Evolutionary conservation across 1,140 invertebrate species (phyloP), one percentile per base, ranked within the genome.

Genomic region (Brachionus calyciflorus): DNA sequence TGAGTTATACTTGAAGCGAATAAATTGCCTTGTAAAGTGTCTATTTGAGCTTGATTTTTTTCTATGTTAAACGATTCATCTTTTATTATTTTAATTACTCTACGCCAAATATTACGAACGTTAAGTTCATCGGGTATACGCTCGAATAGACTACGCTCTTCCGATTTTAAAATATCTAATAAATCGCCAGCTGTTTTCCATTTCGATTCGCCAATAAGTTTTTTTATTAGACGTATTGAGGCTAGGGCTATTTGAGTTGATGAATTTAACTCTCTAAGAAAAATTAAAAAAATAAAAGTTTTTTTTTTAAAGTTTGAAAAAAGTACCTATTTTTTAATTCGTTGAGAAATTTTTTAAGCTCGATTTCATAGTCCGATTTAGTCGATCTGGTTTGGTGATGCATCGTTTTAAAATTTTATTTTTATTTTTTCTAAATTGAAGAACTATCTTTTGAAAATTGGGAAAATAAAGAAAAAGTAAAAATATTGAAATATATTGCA

Each of bases 201-300:
- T 76, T 57, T 76, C n/a, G 73, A 76, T 21, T 76, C 73, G 1
- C 73, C 73, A 14, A 76, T 76, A 14, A 76, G 51, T 21, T 76
- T 76, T 76, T 76, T 76, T 17, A 76, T 55, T 12, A 76, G 24
- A 5, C 40, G 5, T 14, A 76, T 55, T 12, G 73, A 37, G 9
- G 49, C 73, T 12, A 76, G 19, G 0, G 49, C 73, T 17, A 76
- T 41, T 10, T 76, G 19, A 57, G 17, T 24, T 0, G 73, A 76
- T 17, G 69, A 73, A 40, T 30, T 37, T 9, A 51, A 28, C n/a
- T 53, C 46, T 30, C 69, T 73, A 44, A 44, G 3, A 28, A 14
- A 44, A 40, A 9, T 37, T 14, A 46, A 46, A 7, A 33, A 19
- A 30, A 14, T n/a, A n/a, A n/a, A n/a, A n/a, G n/a, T n/a, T n/a